phyloP scores from a whole-genome alignment of 2,888 invertebrate species.

The Pyrrhosoma nymphula region DNA sequence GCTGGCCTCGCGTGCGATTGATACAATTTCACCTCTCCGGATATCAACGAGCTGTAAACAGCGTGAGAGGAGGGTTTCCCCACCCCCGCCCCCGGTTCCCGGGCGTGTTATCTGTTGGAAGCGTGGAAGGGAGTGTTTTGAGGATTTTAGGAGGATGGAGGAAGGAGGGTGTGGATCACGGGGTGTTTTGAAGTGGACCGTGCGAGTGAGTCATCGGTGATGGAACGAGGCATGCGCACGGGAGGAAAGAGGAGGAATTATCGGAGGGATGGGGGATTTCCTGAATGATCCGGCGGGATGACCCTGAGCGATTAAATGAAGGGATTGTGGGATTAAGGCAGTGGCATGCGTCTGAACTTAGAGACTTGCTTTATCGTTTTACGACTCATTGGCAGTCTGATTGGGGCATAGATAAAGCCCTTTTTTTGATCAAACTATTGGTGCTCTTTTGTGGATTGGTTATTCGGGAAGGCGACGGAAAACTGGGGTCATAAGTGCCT shows the following conservation, averaged over 20 bases:
- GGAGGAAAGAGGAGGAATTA: neutral
- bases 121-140: neutral
- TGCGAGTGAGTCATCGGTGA: neutral
- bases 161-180: neutral
- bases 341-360: neutral
- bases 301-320: neutral
- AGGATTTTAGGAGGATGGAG: neutral
- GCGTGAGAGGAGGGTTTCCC: neutral
- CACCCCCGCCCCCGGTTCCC: neutral
- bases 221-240: neutral
- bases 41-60: conserved; percentile 29
- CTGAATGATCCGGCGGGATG: neutral
- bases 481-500: no score
- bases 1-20: neutral
- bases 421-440: no score
- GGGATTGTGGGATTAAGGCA: neutral
- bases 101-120: neutral
- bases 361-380: neutral
- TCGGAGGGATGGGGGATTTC: neutral
- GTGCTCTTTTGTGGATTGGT: no score
- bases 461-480: no score
- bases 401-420: neutral
- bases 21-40: conserved; percentile 41
- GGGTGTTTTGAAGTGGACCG: neutral
- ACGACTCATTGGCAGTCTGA: neutral